Evolutionary conservation across 1,140 invertebrate species (phyloP), one percentile per base, ranked within the genome.

Genomic region (Drosophila trapezifrons): DNA sequence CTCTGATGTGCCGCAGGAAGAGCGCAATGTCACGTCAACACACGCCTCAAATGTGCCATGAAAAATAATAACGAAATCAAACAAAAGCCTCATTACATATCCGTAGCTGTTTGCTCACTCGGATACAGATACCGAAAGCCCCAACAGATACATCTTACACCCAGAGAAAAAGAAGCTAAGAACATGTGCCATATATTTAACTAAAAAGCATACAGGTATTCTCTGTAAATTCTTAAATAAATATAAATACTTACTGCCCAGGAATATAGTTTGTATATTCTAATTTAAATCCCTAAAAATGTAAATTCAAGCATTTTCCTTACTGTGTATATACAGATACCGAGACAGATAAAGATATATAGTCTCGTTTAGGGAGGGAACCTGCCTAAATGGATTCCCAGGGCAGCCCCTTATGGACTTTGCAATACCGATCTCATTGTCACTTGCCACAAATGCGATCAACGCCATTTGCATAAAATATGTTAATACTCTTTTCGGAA

Each of bases 1-100:
- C n/a, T 27, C n/a, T 52, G 64, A 67, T 76, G 60, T 60, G 80
- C 70, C 84, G 73, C 84, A 87, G 84, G 84, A 87, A 87, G 84
- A 77, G 66, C 64, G 17, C 84, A 89, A 87, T 87, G 84, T 47
- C 84, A 84, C 73, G 80, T 86, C 79, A 86, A 74, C 51, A 35
- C 3, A 46, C 54, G 42, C 52, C 64, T 64, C 45, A 78, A 75
- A 77, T 65, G 69, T 60, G 52, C 67, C 81, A 78, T 77, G 77
- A 75, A 76, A 77, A 77, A 63, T 49, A 51, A 60, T 55, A 73
- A 71, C 60, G 65, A 66, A 87, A 76, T 55, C 80, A 79, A 87
- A 75, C 70, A 85, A 66, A 64, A 43, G 71, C 47, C 55, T 47
- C 65, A 71, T 54, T 76, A 73, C 67, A 78, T 69, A 62, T 54